phyloP scores from a whole-genome alignment of 2,113 vertebrate genomes.

The Telmatochromis brichardi region DNA sequence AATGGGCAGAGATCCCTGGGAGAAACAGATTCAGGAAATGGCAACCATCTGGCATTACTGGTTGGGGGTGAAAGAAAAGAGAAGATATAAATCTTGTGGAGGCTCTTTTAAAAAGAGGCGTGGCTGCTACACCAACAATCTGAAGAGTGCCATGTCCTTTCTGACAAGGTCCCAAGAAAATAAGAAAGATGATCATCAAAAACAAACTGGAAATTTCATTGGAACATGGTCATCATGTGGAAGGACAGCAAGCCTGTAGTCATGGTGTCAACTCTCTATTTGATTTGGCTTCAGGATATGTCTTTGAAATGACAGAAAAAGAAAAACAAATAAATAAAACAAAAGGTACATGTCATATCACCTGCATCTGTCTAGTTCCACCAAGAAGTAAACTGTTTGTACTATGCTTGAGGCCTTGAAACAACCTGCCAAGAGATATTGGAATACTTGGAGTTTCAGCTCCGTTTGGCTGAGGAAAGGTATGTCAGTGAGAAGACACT shows the following conservation, averaged over 20 bases:
- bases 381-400: background rate
- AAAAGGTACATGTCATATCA: background rate
- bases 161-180: background rate
- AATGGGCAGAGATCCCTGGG: background rate
- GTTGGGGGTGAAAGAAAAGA: background rate
- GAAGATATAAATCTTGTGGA: background rate
- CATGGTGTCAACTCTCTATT: background rate
- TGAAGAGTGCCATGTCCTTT: background rate
- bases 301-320: background rate
- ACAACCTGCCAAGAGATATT: background rate
- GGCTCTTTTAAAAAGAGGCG: background rate
- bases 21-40: background rate
- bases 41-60: background rate
- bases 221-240: background rate
- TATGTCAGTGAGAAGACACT: background rate
- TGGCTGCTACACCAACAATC: background rate
- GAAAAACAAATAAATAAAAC: background rate
- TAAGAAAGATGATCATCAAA: background rate
- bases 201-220: background rate
- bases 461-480: background rate
- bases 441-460: background rate
- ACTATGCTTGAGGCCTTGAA: background rate
- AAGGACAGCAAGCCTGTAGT: background rate
- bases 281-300: background rate
- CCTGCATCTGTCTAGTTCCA: background rate